These are phyloP conservation scores for Anthopleura sola DNA, from an alignment of 64 coral and sea anemone genomes.

Conservation along the genomic window DNA sequence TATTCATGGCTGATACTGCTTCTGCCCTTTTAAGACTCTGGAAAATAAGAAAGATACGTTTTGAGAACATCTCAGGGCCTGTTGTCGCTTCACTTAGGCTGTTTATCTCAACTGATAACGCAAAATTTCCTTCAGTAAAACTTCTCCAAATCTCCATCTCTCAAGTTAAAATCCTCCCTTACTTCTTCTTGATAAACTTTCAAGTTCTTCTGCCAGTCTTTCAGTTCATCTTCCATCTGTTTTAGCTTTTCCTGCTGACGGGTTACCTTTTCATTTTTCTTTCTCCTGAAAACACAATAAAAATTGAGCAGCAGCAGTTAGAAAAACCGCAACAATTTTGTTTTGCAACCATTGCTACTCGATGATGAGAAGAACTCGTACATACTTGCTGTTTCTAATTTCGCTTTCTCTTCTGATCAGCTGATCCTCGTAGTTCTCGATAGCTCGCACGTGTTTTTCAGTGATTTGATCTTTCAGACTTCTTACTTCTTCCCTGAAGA, in stretches of 20 bases:
- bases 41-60: neutral
- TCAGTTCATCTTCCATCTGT: constrained; percentile 28
- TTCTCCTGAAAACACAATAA: constrained; percentile 8
- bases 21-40: constrained; percentile 44
- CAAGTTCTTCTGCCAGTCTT: constrained; percentile 38
- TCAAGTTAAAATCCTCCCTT: neutral
- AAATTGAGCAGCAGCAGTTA: neutral
- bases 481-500: constrained; percentile 34
- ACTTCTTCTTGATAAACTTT: constrained; percentile 48
- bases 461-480: constrained; percentile 43
- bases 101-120: too few species aligned
- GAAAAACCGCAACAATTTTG: too few species aligned
- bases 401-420: constrained; percentile 47
- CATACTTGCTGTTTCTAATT: constrained; percentile 42
- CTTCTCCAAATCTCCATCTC: too few species aligned
- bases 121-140: too few species aligned
- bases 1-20: constrained; percentile 18
- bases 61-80: too few species aligned
- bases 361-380: neutral
- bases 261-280: constrained; percentile 31
- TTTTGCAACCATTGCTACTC: neutral
- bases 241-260: constrained; percentile 42
- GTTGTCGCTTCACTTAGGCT: too few species aligned
- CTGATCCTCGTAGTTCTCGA: constrained; percentile 53
- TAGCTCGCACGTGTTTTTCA: constrained; percentile 40